Base-by-base conservation (phyloP, 23 tunicate species). In the Clavelina lepadiformis region DNA sequence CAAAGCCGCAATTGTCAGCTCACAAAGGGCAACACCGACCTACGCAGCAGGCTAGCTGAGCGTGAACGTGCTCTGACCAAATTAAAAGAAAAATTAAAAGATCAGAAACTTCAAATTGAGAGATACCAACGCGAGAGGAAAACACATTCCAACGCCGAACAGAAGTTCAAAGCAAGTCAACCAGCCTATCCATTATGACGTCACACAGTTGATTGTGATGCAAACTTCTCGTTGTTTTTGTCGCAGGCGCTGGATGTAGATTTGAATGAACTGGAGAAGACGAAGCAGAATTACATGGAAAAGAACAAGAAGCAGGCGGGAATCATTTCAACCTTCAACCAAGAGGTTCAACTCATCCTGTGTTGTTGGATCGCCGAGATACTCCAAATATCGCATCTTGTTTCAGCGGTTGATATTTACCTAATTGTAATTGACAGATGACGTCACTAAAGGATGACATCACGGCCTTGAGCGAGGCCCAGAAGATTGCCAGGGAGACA, bases 391-490 rank as follows among this genome's bases (percentile, higher is more conserved):
- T 56, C 27, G 21, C 28, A 22, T 56, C 20, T 25, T 25, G 23
- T n/a, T n/a, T n/a, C n/a, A n/a, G n/a, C n/a, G n/a, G n/a, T n/a
- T n/a, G n/a, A n/a, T n/a, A n/a, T n/a, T n/a, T n/a, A n/a, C n/a
- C n/a, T n/a, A n/a, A n/a, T n/a, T n/a, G n/a, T n/a, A n/a, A n/a
- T 32, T 2, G 30, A 28, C 26, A 86, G 95, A 80, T 86, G 4
- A 20, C 79, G 27, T 78, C 95, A 35, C 63, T 86, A 56, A 77
- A 78, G 58, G 82, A 73, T 24, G 95, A 86, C 69, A 86, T 86
- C n/a, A 38, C 77, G 1, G 85, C 95, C 1, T 31, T 86, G 18
- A 76, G 85, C 47, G 65, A 82, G 13, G 95, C 95, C 0, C 95
- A 86, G 56, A 47, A 53, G 65, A 61, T 71, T 27, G 78, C 95